Base-by-base conservation (phyloP, 2,797 vertebrate genomes). In the Austrolebias charrua region DNA sequence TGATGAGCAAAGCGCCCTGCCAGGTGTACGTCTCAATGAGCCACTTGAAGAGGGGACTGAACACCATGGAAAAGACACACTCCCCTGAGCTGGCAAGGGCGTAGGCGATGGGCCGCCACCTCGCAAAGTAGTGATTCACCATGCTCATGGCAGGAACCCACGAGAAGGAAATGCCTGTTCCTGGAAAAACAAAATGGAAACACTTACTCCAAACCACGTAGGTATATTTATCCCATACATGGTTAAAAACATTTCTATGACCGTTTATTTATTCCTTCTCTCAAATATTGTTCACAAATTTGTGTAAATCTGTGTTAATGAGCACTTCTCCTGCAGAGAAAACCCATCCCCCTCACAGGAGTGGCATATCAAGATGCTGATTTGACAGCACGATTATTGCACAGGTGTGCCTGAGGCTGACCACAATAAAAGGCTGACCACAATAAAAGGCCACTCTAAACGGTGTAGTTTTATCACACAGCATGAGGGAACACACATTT, bases 31-130 rank as follows among this genome's bases (percentile, higher is more conserved):
- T 33, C 47, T 90, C 78, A 0, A 90, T 86, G 28, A 92, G 84
- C 91, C 91, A 93, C 69, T 89, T 89, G 78, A 91, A 90, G 29
- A 92, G 70, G 0, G 85, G 90, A 54, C 89, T 82, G 73, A 92
- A 90, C 4, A 80, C 6, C 57, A 90, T 19, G n/a, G 84, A 71
- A 0, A 91, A 91, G 60, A 93, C 73, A 1, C 90, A 90, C 65
- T 92, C 91, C 15, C 92, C 91, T 0, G 87, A 87, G 81, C 88
- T 92, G 63, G 91, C 85, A 0, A 92, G 60, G 55, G 90, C 86
- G 13, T 85, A 89, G 45, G 91, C 90, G 2, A 93, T 76, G 49
- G 92, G 87, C 29, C 90, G 88, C 88, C 88, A 91, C 2, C 56
- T 77, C 0, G 42, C 59, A 60, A 93, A 93, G 76, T 92, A 92